Evolutionary conservation across 2,113 vertebrate species (phyloP).

Genomic region (Struthidea cinerea): DNA sequence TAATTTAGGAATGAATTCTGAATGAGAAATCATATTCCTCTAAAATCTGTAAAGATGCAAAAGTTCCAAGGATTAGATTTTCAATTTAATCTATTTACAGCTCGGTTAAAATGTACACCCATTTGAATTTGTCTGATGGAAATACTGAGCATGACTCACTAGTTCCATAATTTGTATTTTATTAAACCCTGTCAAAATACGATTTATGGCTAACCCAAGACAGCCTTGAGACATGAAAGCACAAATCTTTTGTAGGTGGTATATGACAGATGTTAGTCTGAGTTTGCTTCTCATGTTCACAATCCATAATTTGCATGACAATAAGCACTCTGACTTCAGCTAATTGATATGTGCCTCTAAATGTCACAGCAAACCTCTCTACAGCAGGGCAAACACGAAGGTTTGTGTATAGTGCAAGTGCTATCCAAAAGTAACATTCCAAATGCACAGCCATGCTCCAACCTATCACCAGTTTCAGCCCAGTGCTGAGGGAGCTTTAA

Average conservation of each 20-base stretch:
- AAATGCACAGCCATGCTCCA: not conserved
- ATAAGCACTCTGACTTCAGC: constrained; percentile 44
- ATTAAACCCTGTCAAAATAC: constrained; percentile 63
- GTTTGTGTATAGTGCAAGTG: not conserved
- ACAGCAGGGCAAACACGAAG: not conserved
- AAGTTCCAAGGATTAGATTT: constrained; percentile 9
- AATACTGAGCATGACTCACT: constrained; percentile 37
- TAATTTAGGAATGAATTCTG: not conserved
- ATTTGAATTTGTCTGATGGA: constrained; percentile 11
- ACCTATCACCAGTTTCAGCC: not conserved
- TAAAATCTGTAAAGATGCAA: not conserved
- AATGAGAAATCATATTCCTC: not conserved
- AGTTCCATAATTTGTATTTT: constrained; percentile 59
- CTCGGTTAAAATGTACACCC: not conserved
- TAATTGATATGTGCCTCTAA: constrained; percentile 41
- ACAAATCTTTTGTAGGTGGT: constrained; percentile 53
- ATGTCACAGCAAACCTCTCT: not conserved
- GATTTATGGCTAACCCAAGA: constrained; percentile 42
- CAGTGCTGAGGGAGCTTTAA: not conserved
- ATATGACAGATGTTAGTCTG: constrained; percentile 43
- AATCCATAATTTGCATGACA: constrained; percentile 49
- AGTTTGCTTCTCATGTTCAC: constrained; percentile 1
- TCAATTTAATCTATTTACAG: constrained; percentile 26
- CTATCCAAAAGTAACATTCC: not conserved
- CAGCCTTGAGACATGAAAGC: constrained; percentile 21